Percentiles rank a stretch among this genome's conserved stretches.
Evolutionary conservation across 2,888 invertebrate genomes (phyloP).

Genomic region (Megaustenia siamemsis): DNA sequence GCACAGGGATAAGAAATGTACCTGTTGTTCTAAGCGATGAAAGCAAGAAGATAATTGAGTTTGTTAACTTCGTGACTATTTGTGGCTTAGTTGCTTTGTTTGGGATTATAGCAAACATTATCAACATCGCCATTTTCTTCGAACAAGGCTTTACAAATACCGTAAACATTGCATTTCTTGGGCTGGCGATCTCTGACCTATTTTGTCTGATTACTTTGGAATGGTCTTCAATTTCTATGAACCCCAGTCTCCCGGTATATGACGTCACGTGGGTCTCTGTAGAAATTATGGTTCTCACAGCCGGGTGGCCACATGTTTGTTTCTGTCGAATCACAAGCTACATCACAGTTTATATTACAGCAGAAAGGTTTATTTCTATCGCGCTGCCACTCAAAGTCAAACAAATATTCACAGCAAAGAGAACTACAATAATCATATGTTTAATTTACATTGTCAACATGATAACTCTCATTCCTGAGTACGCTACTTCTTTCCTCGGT

Average conservation of each 20-base stretch:
- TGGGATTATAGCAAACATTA: conserved; percentile 14
- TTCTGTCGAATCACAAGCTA: conserved; percentile 31
- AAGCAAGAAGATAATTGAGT: conserved; percentile 9
- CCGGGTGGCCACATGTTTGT: conserved; percentile 24
- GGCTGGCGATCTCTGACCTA: conserved; percentile 27
- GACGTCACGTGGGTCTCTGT: not conserved
- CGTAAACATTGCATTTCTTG: conserved; percentile 28
- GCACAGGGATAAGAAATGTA: too few relatives aligned
- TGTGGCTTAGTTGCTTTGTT: conserved; percentile 1
- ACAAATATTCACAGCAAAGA: not conserved
- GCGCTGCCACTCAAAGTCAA: not conserved
- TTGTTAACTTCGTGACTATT: conserved; percentile 8
- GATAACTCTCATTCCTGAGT: conserved; percentile 1
- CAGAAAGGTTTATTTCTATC: conserved; percentile 28
- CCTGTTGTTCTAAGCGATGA: not conserved
- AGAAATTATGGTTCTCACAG: conserved; percentile 1
- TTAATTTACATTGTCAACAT: not conserved
- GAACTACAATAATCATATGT: not conserved
- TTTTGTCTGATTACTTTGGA: conserved; percentile 3
- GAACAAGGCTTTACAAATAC: conserved; percentile 24
- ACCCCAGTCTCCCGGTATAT: not conserved
- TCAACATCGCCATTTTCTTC: conserved; percentile 20
- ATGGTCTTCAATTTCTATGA: conserved; percentile 14
- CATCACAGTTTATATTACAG: conserved; percentile 35
- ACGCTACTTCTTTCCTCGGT: not conserved